Evolutionary conservation across 2,797 vertebrate species (phyloP).

Genomic region (Catharus ustulatus): DNA sequence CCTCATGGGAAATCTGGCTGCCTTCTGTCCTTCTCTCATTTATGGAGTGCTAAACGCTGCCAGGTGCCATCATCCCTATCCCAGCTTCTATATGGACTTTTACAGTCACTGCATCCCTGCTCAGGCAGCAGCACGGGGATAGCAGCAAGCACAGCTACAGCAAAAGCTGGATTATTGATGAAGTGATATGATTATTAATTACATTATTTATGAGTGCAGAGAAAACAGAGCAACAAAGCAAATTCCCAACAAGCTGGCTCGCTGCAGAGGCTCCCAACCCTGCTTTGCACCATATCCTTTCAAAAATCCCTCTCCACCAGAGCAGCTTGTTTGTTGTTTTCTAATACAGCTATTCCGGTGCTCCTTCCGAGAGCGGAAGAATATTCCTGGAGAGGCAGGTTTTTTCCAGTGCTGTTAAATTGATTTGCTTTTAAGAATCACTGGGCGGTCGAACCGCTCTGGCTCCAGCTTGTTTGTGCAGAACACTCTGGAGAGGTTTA

Average conservation of each 20-base stretch:
- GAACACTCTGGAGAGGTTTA: conserved; percentile 10
- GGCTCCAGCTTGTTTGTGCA: neutral
- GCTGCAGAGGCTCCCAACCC: neutral
- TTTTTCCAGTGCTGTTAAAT: neutral
- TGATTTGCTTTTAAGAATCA: conserved; percentile 23
- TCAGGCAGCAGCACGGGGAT: neutral
- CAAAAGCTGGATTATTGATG: neutral
- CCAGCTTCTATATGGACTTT: neutral
- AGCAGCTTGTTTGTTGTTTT: neutral
- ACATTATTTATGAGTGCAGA: neutral
- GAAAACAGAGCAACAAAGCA: neutral
- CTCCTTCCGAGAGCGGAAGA: neutral
- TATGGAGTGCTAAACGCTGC: neutral
- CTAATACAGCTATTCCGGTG: rapidly evolving
- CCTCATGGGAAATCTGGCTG: neutral
- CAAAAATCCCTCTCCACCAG: neutral
- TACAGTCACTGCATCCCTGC: neutral
- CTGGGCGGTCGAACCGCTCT: neutral
- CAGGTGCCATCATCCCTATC: neutral
- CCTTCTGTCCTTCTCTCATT: neutral
- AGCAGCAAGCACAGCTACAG: rapidly evolving
- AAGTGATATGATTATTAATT: neutral
- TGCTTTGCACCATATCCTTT: neutral
- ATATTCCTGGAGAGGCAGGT: neutral
- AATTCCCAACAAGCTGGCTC: neutral